Percentiles rank a stretch among this genome's conserved stretches.
phyloP scores from a whole-genome alignment of 2,888 invertebrate species.

The Orchesella flavescens region DNA sequence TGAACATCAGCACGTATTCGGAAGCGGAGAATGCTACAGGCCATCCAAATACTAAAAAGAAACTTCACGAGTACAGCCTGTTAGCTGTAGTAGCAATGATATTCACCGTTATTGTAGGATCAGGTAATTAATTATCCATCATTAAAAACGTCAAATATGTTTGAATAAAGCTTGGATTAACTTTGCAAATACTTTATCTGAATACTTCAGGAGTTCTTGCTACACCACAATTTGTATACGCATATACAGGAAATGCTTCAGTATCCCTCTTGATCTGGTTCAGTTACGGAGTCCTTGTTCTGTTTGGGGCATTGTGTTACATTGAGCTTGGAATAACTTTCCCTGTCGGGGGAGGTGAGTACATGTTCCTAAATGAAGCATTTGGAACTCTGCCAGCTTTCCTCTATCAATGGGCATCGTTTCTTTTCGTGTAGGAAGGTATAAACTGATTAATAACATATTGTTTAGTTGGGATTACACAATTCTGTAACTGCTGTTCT shows the following conservation, averaged over 20 bases:
- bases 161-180: not conserved
- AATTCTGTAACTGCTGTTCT: too few relatives aligned
- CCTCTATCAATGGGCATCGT: conserved; percentile 36
- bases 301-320: conserved; percentile 60
- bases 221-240: not conserved
- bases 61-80: not conserved
- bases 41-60: too few relatives aligned
- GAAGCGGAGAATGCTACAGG: too few relatives aligned
- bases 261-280: conserved; percentile 48
- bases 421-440: conserved; percentile 19
- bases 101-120: not conserved
- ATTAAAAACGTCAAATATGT: too few relatives aligned
- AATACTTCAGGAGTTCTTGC: not conserved
- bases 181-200: not conserved
- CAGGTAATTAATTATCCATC: not conserved
- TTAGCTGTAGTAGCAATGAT: not conserved
- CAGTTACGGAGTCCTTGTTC: conserved; percentile 40
- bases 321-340: conserved; percentile 48
- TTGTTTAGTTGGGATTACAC: too few relatives aligned
- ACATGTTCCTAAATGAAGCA: conserved; percentile 45
- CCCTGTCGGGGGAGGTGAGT: conserved; percentile 56
- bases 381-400: conserved; percentile 51
- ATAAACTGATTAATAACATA: too few relatives aligned
- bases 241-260: not conserved
- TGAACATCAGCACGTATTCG: too few relatives aligned